phyloP scores from a whole-genome alignment of 2,888 invertebrate genomes.

The Drosophila recens region DNA sequence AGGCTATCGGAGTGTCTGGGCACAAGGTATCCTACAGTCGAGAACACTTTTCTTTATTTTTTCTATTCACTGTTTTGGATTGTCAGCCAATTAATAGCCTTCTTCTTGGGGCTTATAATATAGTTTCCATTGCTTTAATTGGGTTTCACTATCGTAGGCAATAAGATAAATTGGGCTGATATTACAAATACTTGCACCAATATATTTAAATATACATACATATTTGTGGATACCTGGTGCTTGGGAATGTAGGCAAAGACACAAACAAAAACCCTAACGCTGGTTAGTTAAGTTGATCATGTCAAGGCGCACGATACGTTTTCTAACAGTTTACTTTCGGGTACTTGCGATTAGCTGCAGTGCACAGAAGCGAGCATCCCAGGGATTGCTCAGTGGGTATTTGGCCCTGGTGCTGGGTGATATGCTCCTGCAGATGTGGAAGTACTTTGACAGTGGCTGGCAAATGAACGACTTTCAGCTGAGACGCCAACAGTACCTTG shows the following conservation, averaged over 20 bases:
- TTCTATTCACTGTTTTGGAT: no score
- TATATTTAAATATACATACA: neutral
- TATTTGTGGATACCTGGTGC: neutral
- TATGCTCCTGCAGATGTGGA: constrained; percentile 18
- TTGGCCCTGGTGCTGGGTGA: constrained; percentile 43
- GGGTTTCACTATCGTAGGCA: neutral
- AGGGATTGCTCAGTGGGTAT: constrained; percentile 33
- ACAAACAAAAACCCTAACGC: neutral
- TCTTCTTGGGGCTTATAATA: neutral
- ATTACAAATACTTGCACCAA: neutral
- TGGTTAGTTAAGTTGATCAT: constrained; percentile 14
- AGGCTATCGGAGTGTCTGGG: no score
- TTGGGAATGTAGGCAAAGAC: no score
- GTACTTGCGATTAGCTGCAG: constrained; percentile 60
- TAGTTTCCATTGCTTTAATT: neutral
- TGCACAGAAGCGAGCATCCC: constrained; percentile 28
- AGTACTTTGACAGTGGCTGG: constrained; percentile 10
- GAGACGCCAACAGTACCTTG: neutral
- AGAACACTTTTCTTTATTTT: no score
- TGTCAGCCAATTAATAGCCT: neutral
- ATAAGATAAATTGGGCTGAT: constrained; percentile 59
- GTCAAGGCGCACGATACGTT: constrained; percentile 35
- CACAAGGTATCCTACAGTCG: no score
- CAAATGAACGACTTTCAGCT: neutral
- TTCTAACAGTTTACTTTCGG: constrained; percentile 55